A percentile compares a stretch with the other conserved stretches of the same genome.
These are phyloP conservation scores for Mythimna impura DNA, from an alignment of 2,888 invertebrate species.

Conservation along the genomic window DNA sequence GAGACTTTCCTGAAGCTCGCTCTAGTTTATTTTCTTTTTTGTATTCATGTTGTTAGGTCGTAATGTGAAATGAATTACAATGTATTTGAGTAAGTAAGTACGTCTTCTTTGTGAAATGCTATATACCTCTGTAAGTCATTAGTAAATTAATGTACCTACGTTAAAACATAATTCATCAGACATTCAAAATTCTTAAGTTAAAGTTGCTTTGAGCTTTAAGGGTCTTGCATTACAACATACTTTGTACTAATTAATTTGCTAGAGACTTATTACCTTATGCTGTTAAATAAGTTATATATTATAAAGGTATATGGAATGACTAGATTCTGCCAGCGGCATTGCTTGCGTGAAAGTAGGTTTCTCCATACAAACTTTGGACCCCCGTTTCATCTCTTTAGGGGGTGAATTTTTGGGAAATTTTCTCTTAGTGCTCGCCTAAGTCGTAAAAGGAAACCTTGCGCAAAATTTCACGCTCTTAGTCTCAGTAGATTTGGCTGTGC, in stretches of 20 bases:
- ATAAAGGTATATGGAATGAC: too few relatives aligned
- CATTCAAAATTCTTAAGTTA: background rate
- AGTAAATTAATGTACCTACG: background rate
- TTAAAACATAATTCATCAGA: background rate
- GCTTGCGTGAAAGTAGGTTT: too few relatives aligned
- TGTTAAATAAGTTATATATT: too few relatives aligned
- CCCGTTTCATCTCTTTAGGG: too few relatives aligned
- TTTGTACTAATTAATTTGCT: background rate
- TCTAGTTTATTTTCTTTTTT: slow-evolving; percentile 26
- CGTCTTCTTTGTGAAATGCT: background rate
- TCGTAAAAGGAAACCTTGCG: too few relatives aligned
- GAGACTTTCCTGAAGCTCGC: slow-evolving; percentile 11
- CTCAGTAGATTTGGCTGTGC: too few relatives aligned
- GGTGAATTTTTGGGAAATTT: too few relatives aligned
- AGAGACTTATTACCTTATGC: background rate
- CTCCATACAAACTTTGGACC: too few relatives aligned
- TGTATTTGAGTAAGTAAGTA: slow-evolving; percentile 1
- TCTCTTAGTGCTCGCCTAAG: too few relatives aligned
- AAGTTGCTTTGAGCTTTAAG: background rate
- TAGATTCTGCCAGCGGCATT: too few relatives aligned
- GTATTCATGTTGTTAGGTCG: background rate
- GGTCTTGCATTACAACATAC: background rate
- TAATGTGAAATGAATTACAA: slow-evolving; percentile 6
- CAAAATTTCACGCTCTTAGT: too few relatives aligned
- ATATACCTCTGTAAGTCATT: background rate